Conservation (phyloP, 2,113 vertebrate species). For the Corythornis cristatus region DNA sequence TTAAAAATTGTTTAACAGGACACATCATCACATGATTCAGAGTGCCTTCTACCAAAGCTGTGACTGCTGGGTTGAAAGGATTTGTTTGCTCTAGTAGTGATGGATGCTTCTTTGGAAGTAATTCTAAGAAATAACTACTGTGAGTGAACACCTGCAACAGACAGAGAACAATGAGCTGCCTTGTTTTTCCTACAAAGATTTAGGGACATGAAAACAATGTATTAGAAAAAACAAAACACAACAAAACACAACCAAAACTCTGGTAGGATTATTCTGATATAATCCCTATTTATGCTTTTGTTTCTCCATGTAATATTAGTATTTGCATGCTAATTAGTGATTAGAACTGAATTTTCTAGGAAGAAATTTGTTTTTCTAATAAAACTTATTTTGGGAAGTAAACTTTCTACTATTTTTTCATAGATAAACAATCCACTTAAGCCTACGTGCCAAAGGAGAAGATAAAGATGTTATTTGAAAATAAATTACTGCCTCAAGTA, state of each 20-base stretch:
- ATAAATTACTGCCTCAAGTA: constrained; percentile 28
- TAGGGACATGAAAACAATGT: background rate
- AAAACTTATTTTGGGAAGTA: background rate
- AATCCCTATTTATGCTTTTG: constrained; percentile 16
- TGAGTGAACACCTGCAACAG: background rate
- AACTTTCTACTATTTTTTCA: background rate
- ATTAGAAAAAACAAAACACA: background rate
- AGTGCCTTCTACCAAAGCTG: background rate
- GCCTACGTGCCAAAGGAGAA: constrained; percentile 3
- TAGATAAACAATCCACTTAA: constrained; percentile 2
- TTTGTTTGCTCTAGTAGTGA: background rate
- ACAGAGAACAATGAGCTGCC: background rate
- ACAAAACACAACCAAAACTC: background rate
- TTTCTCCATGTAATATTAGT: background rate
- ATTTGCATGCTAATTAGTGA: constrained; percentile 35
- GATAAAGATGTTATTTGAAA: constrained; percentile 19
- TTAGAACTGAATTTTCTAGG: background rate
- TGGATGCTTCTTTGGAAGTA: background rate
- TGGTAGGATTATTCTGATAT: constrained; percentile 1
- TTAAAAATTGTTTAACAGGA: background rate
- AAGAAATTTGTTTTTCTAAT: background rate
- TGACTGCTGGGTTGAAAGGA: background rate
- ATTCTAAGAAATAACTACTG: background rate
- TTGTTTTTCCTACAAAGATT: background rate
- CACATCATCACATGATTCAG: no score